phyloP scores from a whole-genome alignment of 2,888 invertebrate genomes.

The Yponomeuta sedellus region DNA sequence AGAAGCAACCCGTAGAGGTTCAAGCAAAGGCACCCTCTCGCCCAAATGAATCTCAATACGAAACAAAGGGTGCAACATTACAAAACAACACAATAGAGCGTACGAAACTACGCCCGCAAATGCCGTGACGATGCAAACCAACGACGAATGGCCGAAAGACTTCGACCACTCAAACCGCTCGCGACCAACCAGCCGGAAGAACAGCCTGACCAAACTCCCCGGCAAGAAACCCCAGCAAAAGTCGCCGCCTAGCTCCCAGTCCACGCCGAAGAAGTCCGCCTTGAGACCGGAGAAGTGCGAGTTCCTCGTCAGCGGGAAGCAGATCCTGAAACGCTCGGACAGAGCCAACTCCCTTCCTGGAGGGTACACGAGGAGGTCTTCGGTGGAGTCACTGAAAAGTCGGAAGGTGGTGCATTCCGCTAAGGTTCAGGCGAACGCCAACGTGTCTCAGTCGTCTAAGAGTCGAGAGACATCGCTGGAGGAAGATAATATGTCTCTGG shows the following conservation, averaged over 20 bases:
- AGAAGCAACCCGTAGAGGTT: no score
- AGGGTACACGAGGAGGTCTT: constrained; percentile 35
- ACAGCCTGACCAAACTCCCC: constrained; percentile 23
- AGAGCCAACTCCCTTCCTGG: constrained; percentile 61
- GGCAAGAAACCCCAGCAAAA: not conserved
- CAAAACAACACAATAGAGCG: not conserved
- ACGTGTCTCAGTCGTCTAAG: constrained; percentile 33
- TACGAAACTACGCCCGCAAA: not conserved
- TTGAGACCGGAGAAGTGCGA: constrained; percentile 44
- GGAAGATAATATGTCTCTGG: constrained; percentile 59
- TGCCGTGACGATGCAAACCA: not conserved
- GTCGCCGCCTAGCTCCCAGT: constrained; percentile 33
- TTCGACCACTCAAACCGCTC: not conserved
- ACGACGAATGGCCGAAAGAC: not conserved
- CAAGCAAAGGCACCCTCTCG: no score
- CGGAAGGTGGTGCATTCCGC: not conserved
- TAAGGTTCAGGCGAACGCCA: constrained; percentile 18
- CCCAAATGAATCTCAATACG: no score
- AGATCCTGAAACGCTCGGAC: constrained; percentile 55
- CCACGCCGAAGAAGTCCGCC: constrained; percentile 45
- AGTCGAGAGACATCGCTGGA: constrained; percentile 53
- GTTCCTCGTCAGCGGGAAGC: constrained; percentile 58
- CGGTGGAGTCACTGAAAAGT: constrained; percentile 28
- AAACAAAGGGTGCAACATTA: no score
- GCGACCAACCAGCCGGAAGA: not conserved